Conservation (phyloP, 2,113 vertebrate genomes). For the Callaeas wilsoni region DNA sequence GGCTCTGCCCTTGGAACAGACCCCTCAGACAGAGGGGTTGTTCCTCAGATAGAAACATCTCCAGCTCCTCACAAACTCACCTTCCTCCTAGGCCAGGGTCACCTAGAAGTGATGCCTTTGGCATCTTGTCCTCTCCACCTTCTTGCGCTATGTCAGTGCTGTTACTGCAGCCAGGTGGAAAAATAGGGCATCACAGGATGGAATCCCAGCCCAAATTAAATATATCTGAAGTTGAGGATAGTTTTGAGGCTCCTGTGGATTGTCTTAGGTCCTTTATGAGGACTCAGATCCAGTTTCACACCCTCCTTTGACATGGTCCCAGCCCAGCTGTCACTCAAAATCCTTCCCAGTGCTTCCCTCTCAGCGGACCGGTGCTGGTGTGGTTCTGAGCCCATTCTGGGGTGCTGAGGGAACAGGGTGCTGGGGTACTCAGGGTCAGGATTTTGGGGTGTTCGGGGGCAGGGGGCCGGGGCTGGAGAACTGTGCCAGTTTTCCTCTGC, state of each 20-base stretch:
- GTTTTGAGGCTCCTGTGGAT: neutral
- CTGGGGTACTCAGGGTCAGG: neutral
- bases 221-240: neutral
- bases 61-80: neutral
- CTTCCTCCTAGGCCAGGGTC: neutral
- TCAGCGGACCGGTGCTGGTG: accelerated
- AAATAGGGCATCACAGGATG: neutral
- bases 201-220: neutral
- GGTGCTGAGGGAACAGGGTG: accelerated
- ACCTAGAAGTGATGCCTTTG: neutral
- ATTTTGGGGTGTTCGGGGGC: neutral
- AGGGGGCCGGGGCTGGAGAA: neutral
- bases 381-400: neutral
- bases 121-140: neutral
- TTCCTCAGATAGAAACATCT: neutral
- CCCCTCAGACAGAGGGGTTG: neutral
- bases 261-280: neutral
- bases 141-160: neutral
- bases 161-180: neutral
- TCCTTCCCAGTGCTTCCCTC: neutral
- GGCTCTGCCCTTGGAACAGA: neutral
- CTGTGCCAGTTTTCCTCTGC: accelerated
- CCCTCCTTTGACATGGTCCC: accelerated
- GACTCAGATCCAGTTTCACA: neutral
- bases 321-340: neutral